Evolutionary conservation across 2,113 vertebrate species (phyloP), one percentile per base, ranked within the genome.

Genomic region (Oryzias javanicus): DNA sequence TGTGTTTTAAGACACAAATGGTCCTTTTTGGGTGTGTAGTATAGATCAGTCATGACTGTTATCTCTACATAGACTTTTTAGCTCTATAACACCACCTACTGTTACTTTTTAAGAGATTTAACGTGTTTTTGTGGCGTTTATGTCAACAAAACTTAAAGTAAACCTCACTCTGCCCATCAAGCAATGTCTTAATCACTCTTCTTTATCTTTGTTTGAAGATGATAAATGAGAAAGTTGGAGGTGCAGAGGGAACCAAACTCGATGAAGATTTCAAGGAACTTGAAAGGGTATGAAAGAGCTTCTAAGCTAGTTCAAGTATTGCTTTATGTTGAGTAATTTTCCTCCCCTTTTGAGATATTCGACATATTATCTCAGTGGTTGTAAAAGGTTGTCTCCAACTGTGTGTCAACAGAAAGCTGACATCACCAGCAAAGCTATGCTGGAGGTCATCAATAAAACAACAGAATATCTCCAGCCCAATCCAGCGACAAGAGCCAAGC

Each of bases 151-250:
- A 35, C 29, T 35, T 35, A 35, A 10, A 35, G 29, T 35, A 8
- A 35, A 10, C 8, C 35, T 35, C 35, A 35, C 25, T 35, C 35
- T 35, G 8, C 12, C 35, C 8, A 12, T 35, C 35, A 10, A 35
- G 10, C 35, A 12, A 35, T 35, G 35, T 35, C 8, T 12, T 35
- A 35, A 12, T 48, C 16, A 51, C 17, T 57, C 50, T 14, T 5
- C 4, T 69, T 5, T 47, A 2, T 19, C 65, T 70, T 14, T 75
- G 6, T 44, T 71, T 56, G 4, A 74, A 99, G 97, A 70, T 96
- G 91, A 93, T 99, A 85, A 99, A 97, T 6, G 97, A 99, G 88
- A 99, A 97, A 76, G 97, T 99, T 0, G 97, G 97, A 53, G 96
- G 94, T 15, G 97, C 97, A 1, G 97, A 99, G 79, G 97, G 97